A percentile compares a stretch with the other conserved stretches of the same genome.
Conservation (phyloP, 2,888 invertebrate species). For the Labia minor region DNA sequence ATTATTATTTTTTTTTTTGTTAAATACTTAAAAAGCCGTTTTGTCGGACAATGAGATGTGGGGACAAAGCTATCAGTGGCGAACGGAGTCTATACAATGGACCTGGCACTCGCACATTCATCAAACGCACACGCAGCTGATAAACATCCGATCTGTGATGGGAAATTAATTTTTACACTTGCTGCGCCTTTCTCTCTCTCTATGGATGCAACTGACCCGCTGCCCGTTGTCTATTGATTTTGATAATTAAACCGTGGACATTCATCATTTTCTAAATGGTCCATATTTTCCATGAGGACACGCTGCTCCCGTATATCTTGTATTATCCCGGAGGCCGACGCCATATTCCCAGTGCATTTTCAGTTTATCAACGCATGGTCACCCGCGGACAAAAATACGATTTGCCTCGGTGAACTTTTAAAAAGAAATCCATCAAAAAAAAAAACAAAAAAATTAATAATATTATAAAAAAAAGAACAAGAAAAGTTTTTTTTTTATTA, state of each 20-base stretch:
- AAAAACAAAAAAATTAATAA: too few relatives aligned
- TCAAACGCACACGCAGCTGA: constrained; percentile 5
- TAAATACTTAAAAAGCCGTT: not conserved
- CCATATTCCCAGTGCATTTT: constrained; percentile 7
- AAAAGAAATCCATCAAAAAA: too few relatives aligned
- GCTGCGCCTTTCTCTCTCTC: not conserved
- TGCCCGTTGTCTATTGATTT: not conserved
- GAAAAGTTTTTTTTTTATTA: too few relatives aligned
- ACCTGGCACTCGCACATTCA: not conserved
- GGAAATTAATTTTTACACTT: constrained; percentile 5
- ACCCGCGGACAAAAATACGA: too few relatives aligned
- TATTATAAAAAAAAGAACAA: too few relatives aligned
- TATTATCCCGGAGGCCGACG: not conserved
- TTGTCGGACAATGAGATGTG: not conserved
- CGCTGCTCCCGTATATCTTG: not conserved
- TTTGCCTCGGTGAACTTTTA: too few relatives aligned
- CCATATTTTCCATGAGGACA: constrained; percentile 2
- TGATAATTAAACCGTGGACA: not conserved
- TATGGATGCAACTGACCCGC: not conserved
- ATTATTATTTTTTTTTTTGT: not conserved
- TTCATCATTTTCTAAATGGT: constrained; percentile 7
- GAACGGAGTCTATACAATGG: not conserved
- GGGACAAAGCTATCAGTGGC: not conserved
- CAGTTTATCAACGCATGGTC: not conserved
- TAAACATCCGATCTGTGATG: constrained; percentile 13